Conservation (phyloP, 1,140 invertebrate species). For the Apis florea region DNA sequence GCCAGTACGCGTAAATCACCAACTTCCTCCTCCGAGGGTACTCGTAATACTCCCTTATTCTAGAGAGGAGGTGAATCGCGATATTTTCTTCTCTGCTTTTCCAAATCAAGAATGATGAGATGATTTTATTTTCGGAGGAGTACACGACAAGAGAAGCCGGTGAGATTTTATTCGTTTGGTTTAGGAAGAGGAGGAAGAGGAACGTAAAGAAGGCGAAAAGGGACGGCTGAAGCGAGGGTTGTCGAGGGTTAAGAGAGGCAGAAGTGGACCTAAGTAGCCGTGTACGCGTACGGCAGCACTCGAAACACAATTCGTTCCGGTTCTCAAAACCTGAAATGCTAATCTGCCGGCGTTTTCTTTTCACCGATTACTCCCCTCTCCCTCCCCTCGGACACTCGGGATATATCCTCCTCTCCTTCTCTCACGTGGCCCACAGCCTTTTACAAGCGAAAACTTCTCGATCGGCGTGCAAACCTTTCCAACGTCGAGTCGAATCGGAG, state of each 20-base stretch:
- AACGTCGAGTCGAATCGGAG: constrained; percentile 13
- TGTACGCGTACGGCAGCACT: constrained; percentile 47
- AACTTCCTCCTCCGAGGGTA: constrained; percentile 56
- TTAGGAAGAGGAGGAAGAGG: neutral
- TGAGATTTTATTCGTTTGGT: no score
- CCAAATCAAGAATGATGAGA: no score
- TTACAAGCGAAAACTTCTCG: constrained; percentile 18
- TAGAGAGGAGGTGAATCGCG: no score
- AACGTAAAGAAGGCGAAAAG: constrained; percentile 5
- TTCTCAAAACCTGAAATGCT: constrained; percentile 64
- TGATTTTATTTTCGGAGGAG: no score
- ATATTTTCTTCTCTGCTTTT: no score
- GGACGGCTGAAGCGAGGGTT: constrained; percentile 17
- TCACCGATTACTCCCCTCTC: constrained; percentile 26
- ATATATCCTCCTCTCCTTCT: neutral
- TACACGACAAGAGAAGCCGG: no score
- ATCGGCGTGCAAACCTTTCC: constrained; percentile 33
- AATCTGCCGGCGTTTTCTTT: constrained; percentile 64
- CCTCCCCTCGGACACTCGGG: neutral
- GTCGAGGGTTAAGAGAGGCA: constrained; percentile 23
- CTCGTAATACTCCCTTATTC: no score
- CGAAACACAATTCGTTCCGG: constrained; percentile 66
- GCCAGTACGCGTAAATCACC: constrained; percentile 63
- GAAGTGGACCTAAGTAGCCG: constrained; percentile 40
- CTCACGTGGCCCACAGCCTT: neutral